Evolutionary conservation across 2,888 invertebrate genomes (phyloP), one percentile per base, ranked within the genome.

Genomic region (Agrochola lota): DNA sequence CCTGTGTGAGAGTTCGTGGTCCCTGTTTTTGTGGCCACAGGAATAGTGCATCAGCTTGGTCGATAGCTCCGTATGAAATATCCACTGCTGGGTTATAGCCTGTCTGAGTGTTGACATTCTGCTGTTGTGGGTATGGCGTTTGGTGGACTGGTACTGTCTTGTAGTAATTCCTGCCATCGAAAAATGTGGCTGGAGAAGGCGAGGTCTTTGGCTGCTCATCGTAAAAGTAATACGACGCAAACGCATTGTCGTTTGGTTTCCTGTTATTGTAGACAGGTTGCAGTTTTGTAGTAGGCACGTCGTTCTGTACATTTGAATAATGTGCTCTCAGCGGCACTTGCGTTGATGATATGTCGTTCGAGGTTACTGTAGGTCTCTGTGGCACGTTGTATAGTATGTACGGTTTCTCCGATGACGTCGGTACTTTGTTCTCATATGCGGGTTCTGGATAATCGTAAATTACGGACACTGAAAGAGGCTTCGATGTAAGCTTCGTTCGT

Each of bases 161-260:
- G 85, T 96, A 96, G 84, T 95, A 96, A 87, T 96, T 95, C 78
- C 95, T 93, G 60, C 96, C 96, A 81, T 97, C 96, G 84, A 94
- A 97, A 89, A 92, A 96, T 2, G 96, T 94, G 72, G 97, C 95
- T 1, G 97, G 97, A 46, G 97, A 94, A 20, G 97, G 97, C 40
- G 97, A 97, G 17, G 97, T 96, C 87, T 96, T 95, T 0, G 96
- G 95, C 85, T 97, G 96, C 90, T 98, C 98, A 81, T 98, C 97
- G 87, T 98, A 98, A 90, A 98, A 98, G 89, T 97, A 98, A 92
- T 97, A 98, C 12, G 98, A 97, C 1, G 97, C 97, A 72, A 97
- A 93, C 63, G 95, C 95, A 88, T 96, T 96, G 81, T 95, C 94
- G 85, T 93, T 95, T 60, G 95, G 95, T 88, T 95, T 95, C 57